Conservation (phyloP, 2,888 invertebrate genomes). For the Andrena praecox region DNA sequence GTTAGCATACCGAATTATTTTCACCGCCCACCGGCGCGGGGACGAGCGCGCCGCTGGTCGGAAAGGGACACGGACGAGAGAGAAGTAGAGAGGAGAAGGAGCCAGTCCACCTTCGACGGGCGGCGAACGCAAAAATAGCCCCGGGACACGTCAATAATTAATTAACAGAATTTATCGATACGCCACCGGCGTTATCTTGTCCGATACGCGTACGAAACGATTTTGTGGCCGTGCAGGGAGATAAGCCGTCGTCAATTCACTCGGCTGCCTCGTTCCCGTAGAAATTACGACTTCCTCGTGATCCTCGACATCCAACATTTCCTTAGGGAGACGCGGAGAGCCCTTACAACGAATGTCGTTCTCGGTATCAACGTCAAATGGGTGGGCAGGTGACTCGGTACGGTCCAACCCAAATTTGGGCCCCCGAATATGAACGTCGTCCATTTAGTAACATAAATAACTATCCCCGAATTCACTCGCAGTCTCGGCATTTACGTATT, state of each 20-base stretch:
- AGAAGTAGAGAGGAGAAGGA: not conserved
- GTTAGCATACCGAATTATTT: constrained; percentile 29
- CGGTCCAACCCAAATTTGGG: constrained; percentile 54
- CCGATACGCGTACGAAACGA: constrained; percentile 75
- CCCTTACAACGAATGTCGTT: constrained; percentile 53
- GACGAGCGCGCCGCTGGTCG: not conserved
- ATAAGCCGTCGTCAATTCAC: constrained; percentile 76
- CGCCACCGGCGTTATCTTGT: constrained; percentile 76
- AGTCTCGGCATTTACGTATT: not conserved
- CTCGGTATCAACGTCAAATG: constrained; percentile 63
- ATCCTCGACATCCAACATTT: constrained; percentile 72
- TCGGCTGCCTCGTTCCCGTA: constrained; percentile 72
- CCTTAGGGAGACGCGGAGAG: constrained; percentile 58
- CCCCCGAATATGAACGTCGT: constrained; percentile 37
- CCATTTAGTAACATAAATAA: constrained; percentile 34
- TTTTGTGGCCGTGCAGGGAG: constrained; percentile 72
- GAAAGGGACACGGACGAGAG: constrained; percentile 6
- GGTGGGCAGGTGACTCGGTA: constrained; percentile 68
- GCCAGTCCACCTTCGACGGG: constrained; percentile 61
- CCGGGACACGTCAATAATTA: constrained; percentile 81
- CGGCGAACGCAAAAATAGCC: constrained; percentile 77
- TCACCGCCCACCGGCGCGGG: not conserved
- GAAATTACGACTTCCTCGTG: constrained; percentile 75
- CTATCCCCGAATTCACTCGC: constrained; percentile 12
- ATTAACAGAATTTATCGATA: constrained; percentile 81